Evolutionary conservation across 1,140 invertebrate species (phyloP).

Genomic region (Halesus radiatus): DNA sequence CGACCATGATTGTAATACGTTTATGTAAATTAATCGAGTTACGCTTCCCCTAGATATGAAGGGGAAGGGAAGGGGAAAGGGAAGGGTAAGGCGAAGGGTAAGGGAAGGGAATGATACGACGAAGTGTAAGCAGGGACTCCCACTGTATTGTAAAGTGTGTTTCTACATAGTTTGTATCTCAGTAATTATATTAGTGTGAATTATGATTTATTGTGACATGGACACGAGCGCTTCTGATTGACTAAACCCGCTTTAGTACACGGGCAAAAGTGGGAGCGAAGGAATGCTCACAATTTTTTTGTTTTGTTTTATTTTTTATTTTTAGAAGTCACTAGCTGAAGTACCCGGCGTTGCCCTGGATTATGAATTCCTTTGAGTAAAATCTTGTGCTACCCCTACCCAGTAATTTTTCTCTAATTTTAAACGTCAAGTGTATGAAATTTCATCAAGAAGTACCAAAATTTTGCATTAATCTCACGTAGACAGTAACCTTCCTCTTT

Average conservation of each 20-base stretch:
- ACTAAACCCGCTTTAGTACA: neutral
- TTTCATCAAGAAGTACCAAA: too few relatives aligned
- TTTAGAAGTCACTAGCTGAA: too few relatives aligned
- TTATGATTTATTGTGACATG: slow-evolving; percentile 9
- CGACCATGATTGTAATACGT: slow-evolving; percentile 12
- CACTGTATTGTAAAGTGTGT: neutral
- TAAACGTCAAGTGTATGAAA: too few relatives aligned
- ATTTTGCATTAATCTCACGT: too few relatives aligned
- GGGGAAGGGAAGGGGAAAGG: too few relatives aligned
- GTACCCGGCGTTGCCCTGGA: too few relatives aligned
- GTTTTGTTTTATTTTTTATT: neutral
- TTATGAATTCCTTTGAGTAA: too few relatives aligned
- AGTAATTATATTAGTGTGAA: neutral
- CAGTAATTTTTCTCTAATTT: too few relatives aligned
- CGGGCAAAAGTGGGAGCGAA: neutral
- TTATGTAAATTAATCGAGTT: slow-evolving; percentile 26
- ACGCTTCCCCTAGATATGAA: neutral
- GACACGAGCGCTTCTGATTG: neutral
- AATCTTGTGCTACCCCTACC: too few relatives aligned
- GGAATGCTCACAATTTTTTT: neutral
- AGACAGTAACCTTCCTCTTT: too few relatives aligned
- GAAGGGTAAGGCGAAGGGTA: too few relatives aligned
- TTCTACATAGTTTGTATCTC: neutral
- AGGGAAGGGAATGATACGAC: neutral
- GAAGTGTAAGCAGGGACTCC: neutral